Conservation (phyloP, 2,888 invertebrate species). For the Allygus modestus region DNA sequence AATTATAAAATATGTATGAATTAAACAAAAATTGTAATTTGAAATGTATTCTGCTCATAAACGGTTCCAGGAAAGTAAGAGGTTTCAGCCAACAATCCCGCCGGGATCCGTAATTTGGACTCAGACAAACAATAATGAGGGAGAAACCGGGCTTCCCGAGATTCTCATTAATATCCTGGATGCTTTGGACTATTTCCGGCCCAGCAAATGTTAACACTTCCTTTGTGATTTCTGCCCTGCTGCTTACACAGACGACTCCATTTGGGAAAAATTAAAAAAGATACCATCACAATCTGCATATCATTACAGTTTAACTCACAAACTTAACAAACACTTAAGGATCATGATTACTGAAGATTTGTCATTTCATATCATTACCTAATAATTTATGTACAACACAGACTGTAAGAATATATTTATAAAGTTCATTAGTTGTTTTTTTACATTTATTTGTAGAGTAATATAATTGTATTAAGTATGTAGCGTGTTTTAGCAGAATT, state of each 20-base stretch:
- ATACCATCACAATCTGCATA: neutral
- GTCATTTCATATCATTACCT: too few relatives aligned
- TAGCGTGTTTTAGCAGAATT: too few relatives aligned
- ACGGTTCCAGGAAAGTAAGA: neutral
- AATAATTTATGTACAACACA: too few relatives aligned
- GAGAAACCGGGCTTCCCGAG: constrained; percentile 5
- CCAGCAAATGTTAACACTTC: constrained; percentile 24
- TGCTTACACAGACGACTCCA: neutral
- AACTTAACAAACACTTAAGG: too few relatives aligned
- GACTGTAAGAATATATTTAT: too few relatives aligned
- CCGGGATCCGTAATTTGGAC: constrained; percentile 3
- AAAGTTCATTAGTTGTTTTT: too few relatives aligned
- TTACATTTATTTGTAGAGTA: too few relatives aligned
- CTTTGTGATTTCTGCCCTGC: neutral
- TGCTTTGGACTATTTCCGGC: constrained; percentile 22
- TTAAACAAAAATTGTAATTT: too few relatives aligned
- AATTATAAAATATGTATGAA: too few relatives aligned
- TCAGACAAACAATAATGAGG: constrained; percentile 40
- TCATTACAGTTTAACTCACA: too few relatives aligned
- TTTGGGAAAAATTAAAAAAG: neutral
- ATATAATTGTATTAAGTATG: too few relatives aligned
- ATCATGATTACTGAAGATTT: too few relatives aligned
- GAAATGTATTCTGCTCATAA: neutral
- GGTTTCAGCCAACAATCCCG: constrained; percentile 17
- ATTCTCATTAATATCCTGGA: constrained; percentile 19